phyloP scores from a whole-genome alignment of 2,797 vertebrate genomes.

The Schizopygopsis malacanthus region DNA sequence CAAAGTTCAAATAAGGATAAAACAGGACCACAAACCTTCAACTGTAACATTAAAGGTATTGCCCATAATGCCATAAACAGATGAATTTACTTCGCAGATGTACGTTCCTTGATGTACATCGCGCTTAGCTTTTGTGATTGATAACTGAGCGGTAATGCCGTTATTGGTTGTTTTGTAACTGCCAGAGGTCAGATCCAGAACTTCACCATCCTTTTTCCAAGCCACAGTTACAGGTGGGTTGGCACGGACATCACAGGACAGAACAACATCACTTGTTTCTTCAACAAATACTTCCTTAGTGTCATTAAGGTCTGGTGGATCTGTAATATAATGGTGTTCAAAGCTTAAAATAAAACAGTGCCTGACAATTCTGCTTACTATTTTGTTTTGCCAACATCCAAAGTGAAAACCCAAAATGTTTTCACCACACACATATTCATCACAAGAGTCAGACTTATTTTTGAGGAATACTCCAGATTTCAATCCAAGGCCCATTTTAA shows the following conservation, averaged over 20 bases:
- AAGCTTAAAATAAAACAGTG: not conserved
- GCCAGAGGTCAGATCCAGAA: conserved; percentile 70
- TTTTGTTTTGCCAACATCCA: not conserved
- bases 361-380: not conserved
- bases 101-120: conserved; percentile 81
- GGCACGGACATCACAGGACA: conserved; percentile 82
- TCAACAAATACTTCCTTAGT: conserved; percentile 67
- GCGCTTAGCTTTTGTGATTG: conserved; percentile 63
- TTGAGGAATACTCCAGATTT: not conserved
- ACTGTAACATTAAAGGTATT: conserved; percentile 80
- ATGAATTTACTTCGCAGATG: conserved; percentile 73
- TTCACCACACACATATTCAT: not conserved
- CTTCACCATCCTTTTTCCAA: conserved; percentile 78
- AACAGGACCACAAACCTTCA: conserved; percentile 77
- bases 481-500: not conserved
- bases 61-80: conserved; percentile 35
- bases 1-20: not conserved
- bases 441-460: not conserved
- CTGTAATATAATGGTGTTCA: conserved; percentile 69
- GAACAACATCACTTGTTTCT: conserved; percentile 62
- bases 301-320: conserved; percentile 76
- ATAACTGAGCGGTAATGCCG: conserved; percentile 73
- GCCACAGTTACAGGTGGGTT: conserved; percentile 81
- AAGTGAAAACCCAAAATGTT: not conserved
- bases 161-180: conserved; percentile 73